Evolutionary conservation across 92 coral and sea anemone species (phyloP), one percentile per base, ranked within the genome.

Genomic region (Scolanthus callimorphus): DNA sequence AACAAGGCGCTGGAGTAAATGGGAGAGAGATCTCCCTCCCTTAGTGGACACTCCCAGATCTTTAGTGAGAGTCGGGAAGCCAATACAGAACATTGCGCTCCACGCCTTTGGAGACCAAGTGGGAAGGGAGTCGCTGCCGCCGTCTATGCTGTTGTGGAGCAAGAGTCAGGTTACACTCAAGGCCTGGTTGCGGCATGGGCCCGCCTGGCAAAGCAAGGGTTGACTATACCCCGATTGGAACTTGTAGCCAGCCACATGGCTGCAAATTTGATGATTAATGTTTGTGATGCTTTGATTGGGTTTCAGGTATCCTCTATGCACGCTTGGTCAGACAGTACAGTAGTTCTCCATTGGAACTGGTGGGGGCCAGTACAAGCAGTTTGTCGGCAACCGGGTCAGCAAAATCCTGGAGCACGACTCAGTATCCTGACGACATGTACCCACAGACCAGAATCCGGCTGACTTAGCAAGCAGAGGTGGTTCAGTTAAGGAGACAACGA

Each of bases 61-160:
- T 11, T 23, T 59, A 4, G 25, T 25, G 17, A 31, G 11, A 11
- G 34, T 11, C 30, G 30, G 17, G 24, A 51, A 59, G n/a, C 52
- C 65, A 29, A 17, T 38, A 12, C 27, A 27, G 25, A 49, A 45
- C 10, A 31, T 49, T 20, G 27, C 47, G 23, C 65, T 59, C 15
- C 52, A 59, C 47, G 51, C 52, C 25, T 78, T 69, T 49, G 79
- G 73, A 11, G 51, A 38, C 26, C 65, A 10, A 59, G 65, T 17
- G 51, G 48, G 22, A 27, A 57, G 4, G 63, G 63, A 57, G 25
- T 57, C n/a, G 41, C 48, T 20, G 52, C 80, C 0, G 72, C 65
- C 2, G 80, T 63, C 25, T 63, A 53, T 44, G 60, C 73, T 15
- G 69, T 75, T 3, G 69, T 59, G 2, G 6, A 24, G 10, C 73